A percentile compares a stretch with the other conserved stretches of the same genome.
Conservation (phyloP, 2,888 invertebrate species). For the Hartigia nigra region DNA sequence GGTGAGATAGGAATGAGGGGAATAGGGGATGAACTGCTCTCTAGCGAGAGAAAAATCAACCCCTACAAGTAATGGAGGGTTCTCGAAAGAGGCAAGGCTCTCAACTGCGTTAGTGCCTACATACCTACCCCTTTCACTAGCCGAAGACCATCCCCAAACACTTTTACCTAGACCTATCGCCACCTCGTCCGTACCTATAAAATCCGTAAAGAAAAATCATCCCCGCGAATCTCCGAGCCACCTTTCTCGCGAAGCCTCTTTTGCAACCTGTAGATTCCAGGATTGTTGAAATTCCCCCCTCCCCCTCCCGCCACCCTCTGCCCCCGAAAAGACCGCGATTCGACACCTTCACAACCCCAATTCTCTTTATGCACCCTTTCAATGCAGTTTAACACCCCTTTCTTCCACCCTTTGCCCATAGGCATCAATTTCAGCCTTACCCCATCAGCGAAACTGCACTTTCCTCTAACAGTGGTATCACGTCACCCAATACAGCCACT, state of each 20-base stretch:
- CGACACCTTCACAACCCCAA: not conserved
- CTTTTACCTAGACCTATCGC: not conserved
- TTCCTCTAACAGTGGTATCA: not conserved
- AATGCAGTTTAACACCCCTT: not conserved
- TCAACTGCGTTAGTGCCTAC: not conserved
- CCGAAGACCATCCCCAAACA: not conserved
- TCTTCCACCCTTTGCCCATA: too few species aligned
- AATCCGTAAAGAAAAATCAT: not conserved
- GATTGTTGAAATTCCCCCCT: not conserved
- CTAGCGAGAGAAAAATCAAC: conserved; percentile 4
- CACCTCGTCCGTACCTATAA: not conserved
- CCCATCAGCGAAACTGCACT: not conserved
- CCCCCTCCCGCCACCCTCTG: too few species aligned
- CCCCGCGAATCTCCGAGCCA: not conserved
- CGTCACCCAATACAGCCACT: not conserved
- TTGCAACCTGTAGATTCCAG: not conserved
- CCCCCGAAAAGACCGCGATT: not conserved
- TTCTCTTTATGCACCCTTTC: not conserved
- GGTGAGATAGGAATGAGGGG: not conserved
- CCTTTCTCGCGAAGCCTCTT: not conserved
- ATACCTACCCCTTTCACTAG: not conserved
- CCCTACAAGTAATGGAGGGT: not conserved
- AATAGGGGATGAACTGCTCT: not conserved
- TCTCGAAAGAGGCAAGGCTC: not conserved
- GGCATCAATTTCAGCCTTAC: not conserved